These are phyloP conservation scores for Aleiodes sp. DNA, from an alignment of 1,140 invertebrate species.

Conservation along the genomic window DNA sequence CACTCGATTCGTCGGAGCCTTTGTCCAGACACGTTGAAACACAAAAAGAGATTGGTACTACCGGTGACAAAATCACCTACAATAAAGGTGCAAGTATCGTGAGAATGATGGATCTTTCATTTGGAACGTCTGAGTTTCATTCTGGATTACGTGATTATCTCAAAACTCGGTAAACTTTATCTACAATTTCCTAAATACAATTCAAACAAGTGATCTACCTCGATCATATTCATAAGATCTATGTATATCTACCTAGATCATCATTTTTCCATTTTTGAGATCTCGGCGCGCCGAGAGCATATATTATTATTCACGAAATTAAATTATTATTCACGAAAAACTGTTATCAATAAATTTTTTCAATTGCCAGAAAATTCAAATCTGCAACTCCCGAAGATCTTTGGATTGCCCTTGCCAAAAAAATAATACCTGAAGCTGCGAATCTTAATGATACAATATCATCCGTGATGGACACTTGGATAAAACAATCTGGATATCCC, in stretches of 20 bases:
- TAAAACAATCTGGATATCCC: slow-evolving; percentile 79
- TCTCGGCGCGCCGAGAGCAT: too few relatives aligned
- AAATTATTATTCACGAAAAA: not conserved
- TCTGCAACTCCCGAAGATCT: slow-evolving; percentile 71
- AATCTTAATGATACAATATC: slow-evolving; percentile 53
- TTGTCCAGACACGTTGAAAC: slow-evolving; percentile 48
- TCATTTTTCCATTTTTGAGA: too few relatives aligned
- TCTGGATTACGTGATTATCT: slow-evolving; percentile 70
- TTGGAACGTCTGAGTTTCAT: slow-evolving; percentile 74
- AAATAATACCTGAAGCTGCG: slow-evolving; percentile 53
- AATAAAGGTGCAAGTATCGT: slow-evolving; percentile 75
- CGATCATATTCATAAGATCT: too few relatives aligned
- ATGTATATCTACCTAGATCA: too few relatives aligned
- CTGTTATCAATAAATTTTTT: not conserved
- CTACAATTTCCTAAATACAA: not conserved
- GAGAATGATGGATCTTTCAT: slow-evolving; percentile 79
- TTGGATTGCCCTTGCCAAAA: slow-evolving; percentile 69
- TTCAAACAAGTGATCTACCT: too few relatives aligned
- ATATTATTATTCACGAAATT: too few relatives aligned
- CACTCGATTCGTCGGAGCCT: slow-evolving; percentile 42
- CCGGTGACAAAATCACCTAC: slow-evolving; percentile 79
- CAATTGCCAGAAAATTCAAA: slow-evolving; percentile 58
- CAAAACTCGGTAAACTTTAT: slow-evolving; percentile 60
- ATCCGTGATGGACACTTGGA: slow-evolving; percentile 76
- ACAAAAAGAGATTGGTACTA: slow-evolving; percentile 69